Evolutionary conservation across 2,113 vertebrate species (phyloP).

Genomic region (Microtus ochrogaster): DNA sequence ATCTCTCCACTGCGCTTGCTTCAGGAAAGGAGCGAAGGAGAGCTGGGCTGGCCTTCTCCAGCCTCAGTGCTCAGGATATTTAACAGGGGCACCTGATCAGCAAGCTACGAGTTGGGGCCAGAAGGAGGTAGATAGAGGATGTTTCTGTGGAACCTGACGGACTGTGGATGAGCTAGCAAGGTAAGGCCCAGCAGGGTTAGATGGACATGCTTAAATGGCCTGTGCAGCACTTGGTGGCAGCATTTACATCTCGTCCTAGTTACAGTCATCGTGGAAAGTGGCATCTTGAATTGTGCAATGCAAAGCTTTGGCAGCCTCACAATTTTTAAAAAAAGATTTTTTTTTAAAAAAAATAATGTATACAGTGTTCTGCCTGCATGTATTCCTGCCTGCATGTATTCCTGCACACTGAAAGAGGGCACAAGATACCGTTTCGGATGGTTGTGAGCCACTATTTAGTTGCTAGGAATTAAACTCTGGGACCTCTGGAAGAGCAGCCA

Average conservation of each 20-base stretch:
- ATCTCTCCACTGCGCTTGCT: neutral
- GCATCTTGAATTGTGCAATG: no score
- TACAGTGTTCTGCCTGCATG: neutral
- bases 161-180: no score
- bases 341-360: neutral
- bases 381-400: neutral
- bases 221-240: neutral
- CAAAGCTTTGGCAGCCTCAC: neutral
- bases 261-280: neutral
- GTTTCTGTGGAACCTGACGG: neutral
- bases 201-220: neutral
- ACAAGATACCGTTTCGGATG: neutral
- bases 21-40: neutral
- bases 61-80: neutral
- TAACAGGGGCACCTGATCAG: neutral
- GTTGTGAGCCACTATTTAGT: neutral
- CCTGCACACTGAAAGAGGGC: neutral
- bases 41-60: neutral
- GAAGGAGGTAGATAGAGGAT: neutral
- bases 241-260: neutral
- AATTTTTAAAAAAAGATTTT: neutral
- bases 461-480: neutral
- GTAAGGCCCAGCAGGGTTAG: neutral
- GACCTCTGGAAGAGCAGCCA: neutral
- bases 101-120: neutral